A percentile compares a stretch with the other conserved stretches of the same genome.
Evolutionary conservation across 2,888 invertebrate genomes (phyloP).

Genomic region (Polyploca ridens): DNA sequence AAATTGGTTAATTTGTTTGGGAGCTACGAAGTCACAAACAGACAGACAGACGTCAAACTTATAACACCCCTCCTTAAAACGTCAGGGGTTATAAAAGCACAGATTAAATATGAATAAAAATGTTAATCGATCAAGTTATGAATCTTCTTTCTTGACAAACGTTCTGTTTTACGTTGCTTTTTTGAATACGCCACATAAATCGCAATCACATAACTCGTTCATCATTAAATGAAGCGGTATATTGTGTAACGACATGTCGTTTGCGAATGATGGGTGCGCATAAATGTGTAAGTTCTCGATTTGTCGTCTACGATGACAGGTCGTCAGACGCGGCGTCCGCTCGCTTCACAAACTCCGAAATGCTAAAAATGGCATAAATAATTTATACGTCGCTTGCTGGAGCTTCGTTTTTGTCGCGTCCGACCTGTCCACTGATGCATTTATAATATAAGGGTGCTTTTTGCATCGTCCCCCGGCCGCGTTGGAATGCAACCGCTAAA

Average conservation of each 20-base stretch:
- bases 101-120: not conserved
- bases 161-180: not conserved
- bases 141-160: not conserved
- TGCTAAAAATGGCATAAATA: slow-evolving; percentile 85
- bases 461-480: slow-evolving; percentile 74
- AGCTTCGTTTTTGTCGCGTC: slow-evolving; percentile 77
- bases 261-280: slow-evolving; percentile 12
- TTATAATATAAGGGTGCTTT: slow-evolving; percentile 85
- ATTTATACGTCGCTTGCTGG: slow-evolving; percentile 79
- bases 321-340: slow-evolving; percentile 54
- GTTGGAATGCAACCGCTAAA: slow-evolving; percentile 83
- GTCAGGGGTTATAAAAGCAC: too few relatives aligned
- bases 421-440: slow-evolving; percentile 84
- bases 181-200: not conserved
- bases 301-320: slow-evolving; percentile 42
- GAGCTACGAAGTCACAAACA: too few relatives aligned
- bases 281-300: slow-evolving; percentile 35
- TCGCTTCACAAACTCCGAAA: slow-evolving; percentile 74
- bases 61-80: too few relatives aligned
- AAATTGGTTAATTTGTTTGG: too few relatives aligned
- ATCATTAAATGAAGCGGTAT: slow-evolving; percentile 9
- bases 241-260: slow-evolving; percentile 8
- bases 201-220: slow-evolving; percentile 1
- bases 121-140: not conserved
- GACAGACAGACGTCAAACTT: too few relatives aligned